A percentile compares a stretch with the other conserved stretches of the same genome.
Evolutionary conservation across 2,888 invertebrate genomes (phyloP).

Genomic region (Limenitis camilla): DNA sequence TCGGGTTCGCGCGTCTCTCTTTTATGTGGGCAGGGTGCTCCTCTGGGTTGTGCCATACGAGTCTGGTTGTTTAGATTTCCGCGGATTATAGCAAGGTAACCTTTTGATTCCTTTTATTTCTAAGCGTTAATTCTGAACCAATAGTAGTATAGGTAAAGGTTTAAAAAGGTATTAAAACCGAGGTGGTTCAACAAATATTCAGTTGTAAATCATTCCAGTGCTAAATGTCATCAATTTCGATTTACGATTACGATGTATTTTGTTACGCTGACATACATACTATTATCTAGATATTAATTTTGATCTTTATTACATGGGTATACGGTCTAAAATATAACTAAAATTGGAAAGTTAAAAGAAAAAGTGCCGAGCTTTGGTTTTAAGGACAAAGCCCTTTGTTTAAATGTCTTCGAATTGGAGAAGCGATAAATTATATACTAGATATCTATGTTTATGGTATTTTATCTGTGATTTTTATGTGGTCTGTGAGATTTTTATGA

Average conservation of each 20-base stretch:
- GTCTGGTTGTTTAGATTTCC: no score
- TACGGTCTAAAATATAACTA: neutral
- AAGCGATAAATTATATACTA: neutral
- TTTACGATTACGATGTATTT: conserved; percentile 11
- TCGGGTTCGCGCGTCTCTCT: no score
- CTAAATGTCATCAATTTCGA: conserved; percentile 13
- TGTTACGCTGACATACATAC: neutral
- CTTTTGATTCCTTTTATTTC: no score
- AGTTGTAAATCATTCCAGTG: conserved; percentile 14
- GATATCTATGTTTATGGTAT: neutral
- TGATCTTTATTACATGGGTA: neutral
- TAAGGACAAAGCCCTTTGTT: conserved; percentile 5
- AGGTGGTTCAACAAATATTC: neutral
- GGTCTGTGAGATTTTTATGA: no score
- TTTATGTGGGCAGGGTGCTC: no score
- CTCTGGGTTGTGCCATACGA: no score
- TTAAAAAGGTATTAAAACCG: neutral
- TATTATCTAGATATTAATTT: neutral
- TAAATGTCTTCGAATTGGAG: conserved; percentile 3
- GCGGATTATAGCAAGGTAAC: no score
- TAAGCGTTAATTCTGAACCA: no score
- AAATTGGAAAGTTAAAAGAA: neutral
- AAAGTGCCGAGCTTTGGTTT: neutral
- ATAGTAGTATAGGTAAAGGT: neutral
- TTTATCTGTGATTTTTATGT: no score